Base-by-base conservation (phyloP, 1,140 invertebrate species). In the Mylabris phalerata region DNA sequence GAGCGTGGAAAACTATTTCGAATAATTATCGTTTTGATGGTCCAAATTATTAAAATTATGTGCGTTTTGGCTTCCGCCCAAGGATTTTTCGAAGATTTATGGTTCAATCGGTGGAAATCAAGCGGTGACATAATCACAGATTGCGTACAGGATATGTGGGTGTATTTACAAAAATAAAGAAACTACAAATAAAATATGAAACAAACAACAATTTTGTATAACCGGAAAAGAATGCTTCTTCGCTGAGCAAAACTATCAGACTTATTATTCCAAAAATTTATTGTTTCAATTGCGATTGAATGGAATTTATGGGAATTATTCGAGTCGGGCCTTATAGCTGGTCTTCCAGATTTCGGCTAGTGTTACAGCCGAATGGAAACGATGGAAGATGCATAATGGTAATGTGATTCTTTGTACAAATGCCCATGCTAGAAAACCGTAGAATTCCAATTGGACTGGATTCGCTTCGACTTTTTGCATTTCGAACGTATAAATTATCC, bases 301-400 rank as follows among this genome's bases (percentile, higher is more conserved):
- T 19, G 19, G 19, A 19, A 19, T 19, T 19, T 55, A 55, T 46
- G 51, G 44, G 39, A 25, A 52, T 82, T 87, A 90, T 76, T 91
- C 89, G 70, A 91, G 78, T 61, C 89, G 84, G 60, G 90, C 87
- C 79, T 94, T 95, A 82, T 98, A 98, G 71, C 92, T 94, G 63
- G 93, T 95, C 78, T 96, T 96, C 95, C 95, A 98, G 59, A 98
- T 95, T 77, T 98, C 95, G 62, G 94, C 94, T 60, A 98, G 84
- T 77, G 93, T 95, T 25, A 98, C 92, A 19, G 93, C 92, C 38
- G 93, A 96, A 78, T 98, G 95, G 85, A 98, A 98, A 61, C 92
- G 87, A 77, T 93, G 90, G 84, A 98, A 98, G 73, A 98, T 97
- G 79, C 92, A 93, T 47, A 98, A 84, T 7, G 95, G 95, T 45